Conservation (phyloP, 2,888 invertebrate species). For the Ischnus inquisitorius region DNA sequence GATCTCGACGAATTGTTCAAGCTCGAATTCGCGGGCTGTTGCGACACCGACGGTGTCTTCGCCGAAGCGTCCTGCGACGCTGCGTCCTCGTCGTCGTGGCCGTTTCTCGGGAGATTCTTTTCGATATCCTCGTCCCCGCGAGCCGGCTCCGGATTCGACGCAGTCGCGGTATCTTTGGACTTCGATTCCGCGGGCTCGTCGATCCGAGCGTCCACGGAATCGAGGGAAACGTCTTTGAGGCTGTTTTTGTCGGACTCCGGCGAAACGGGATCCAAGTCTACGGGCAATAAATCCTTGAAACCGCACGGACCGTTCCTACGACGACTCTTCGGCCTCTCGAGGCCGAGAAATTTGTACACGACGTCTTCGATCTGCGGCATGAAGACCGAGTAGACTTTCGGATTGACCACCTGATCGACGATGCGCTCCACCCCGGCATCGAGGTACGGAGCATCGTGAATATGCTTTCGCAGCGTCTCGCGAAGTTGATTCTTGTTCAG, state of each 20-base stretch:
- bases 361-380: constrained; percentile 96
- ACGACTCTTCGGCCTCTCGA: constrained; percentile 89
- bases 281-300: constrained; percentile 89
- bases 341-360: constrained; percentile 94
- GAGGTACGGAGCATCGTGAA: constrained; percentile 95
- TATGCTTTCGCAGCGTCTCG: constrained; percentile 94
- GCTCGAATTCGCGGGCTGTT: neutral
- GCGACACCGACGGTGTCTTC: constrained; percentile 13
- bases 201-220: constrained; percentile 78
- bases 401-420: constrained; percentile 98
- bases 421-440: constrained; percentile 97
- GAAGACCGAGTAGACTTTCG: constrained; percentile 95
- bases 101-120: constrained; percentile 71
- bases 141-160: constrained; percentile 66
- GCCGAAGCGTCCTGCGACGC: constrained; percentile 66
- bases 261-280: constrained; percentile 93
- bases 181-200: constrained; percentile 69
- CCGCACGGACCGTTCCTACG: constrained; percentile 80
- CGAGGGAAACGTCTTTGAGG: constrained; percentile 83
- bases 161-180: constrained; percentile 51
- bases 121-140: constrained; percentile 72
- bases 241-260: constrained; percentile 91
- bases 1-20: constrained; percentile 81
- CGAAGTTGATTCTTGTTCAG: constrained; percentile 96
- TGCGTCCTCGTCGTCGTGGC: constrained; percentile 72